Percentiles rank a stretch among this genome's conserved stretches.
phyloP scores from a whole-genome alignment of 2,888 invertebrate genomes.

The Polyommatus icarus region DNA sequence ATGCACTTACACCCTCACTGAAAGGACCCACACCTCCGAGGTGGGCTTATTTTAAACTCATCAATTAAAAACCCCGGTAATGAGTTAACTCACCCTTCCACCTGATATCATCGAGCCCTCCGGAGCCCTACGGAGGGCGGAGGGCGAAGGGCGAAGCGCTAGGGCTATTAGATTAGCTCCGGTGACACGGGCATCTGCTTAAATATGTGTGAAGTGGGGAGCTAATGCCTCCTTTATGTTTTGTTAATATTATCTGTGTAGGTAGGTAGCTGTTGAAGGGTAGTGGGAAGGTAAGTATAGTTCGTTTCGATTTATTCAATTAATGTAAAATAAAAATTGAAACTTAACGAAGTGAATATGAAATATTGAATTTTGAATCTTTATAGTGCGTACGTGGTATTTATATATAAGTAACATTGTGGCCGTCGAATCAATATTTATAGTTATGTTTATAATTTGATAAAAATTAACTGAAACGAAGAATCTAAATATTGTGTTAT shows the following conservation, averaged over 20 bases:
- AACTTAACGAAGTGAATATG: no score
- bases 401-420: no score
- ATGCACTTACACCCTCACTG: conserved; percentile 13
- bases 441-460: no score
- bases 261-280: background rate
- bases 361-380: no score
- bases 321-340: no score
- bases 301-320: background rate
- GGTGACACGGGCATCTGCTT: conserved; percentile 35
- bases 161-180: conserved; percentile 48
- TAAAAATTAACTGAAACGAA: no score
- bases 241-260: conserved; percentile 12
- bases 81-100: conserved; percentile 26
- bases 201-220: conserved; percentile 34
- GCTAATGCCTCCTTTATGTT: conserved; percentile 27
- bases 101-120: conserved; percentile 32
- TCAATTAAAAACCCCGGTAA: conserved; percentile 27
- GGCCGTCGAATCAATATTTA: no score
- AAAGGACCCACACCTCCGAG: background rate
- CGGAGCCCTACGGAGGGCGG: conserved; percentile 38
- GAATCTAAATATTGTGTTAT: no score
- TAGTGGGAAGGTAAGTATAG: background rate
- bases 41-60: conserved; percentile 15
- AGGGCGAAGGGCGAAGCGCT: conserved; percentile 43
- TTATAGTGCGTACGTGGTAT: no score